phyloP scores from a whole-genome alignment of 2,113 vertebrate species.

The Planiliza haematocheilus region DNA sequence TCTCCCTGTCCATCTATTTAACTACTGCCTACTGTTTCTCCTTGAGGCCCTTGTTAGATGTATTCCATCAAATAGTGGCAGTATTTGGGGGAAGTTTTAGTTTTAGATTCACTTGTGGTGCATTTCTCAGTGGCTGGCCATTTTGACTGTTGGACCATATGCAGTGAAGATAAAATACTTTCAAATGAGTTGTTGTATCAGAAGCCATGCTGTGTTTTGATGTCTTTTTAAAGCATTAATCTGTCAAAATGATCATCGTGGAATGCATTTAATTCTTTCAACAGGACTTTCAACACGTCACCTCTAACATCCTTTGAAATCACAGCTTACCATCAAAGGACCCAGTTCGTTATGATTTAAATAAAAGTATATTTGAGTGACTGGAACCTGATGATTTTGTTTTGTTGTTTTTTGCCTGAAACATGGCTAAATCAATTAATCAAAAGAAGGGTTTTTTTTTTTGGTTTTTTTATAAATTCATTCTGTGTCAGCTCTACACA shows the following conservation, averaged over 20 bases:
- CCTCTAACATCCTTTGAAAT: background rate
- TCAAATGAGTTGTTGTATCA: no score
- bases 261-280: background rate
- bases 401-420: background rate
- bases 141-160: background rate
- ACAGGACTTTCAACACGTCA: background rate
- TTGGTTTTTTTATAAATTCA: no score
- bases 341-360: background rate
- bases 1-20: slow-evolving; percentile 61
- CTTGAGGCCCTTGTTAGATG: slow-evolving; percentile 45
- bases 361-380: background rate
- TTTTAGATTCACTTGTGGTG: slow-evolving; percentile 24
- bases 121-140: background rate
- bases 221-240: no score
- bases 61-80: slow-evolving; percentile 35
- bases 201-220: no score
- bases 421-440: background rate
- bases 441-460: no score
- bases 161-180: background rate
- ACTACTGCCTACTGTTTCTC: slow-evolving; percentile 61
- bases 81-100: slow-evolving; percentile 35
- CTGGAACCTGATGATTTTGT: background rate
- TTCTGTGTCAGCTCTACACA: background rate
- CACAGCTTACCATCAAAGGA: background rate
- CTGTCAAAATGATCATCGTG: no score